phyloP scores from a whole-genome alignment of 1,140 invertebrate species.

The Wiebesia pumilae region DNA sequence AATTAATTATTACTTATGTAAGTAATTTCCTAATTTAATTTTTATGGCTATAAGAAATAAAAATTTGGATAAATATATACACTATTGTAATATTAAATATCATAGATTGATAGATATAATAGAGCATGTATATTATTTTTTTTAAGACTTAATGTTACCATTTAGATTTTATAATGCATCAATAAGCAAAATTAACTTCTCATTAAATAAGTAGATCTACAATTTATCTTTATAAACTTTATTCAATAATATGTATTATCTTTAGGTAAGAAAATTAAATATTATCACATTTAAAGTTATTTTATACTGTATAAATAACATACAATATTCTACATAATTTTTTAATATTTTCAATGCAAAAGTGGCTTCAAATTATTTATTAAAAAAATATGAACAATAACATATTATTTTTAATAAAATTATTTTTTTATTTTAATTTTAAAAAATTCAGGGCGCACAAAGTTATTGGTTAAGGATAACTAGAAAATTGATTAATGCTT shows the following conservation, averaged over 20 bases:
- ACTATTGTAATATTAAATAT: too few relatives aligned
- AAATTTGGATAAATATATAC: not conserved
- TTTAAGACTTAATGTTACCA: not conserved
- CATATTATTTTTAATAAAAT: not conserved
- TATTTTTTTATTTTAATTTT: conserved; percentile 2
- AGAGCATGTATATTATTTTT: too few relatives aligned
- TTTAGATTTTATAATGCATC: not conserved
- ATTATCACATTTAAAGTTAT: too few relatives aligned
- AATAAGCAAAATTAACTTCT: too few relatives aligned
- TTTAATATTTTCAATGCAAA: too few relatives aligned
- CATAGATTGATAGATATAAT: too few relatives aligned
- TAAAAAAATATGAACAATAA: not conserved
- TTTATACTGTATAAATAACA: too few relatives aligned
- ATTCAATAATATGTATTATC: not conserved
- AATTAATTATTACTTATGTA: not conserved
- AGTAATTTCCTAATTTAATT: not conserved
- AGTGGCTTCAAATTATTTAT: not conserved
- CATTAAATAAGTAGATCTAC: not conserved
- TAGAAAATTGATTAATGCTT: not conserved
- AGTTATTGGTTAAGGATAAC: not conserved
- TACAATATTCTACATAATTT: too few relatives aligned
- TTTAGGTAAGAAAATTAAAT: too few relatives aligned
- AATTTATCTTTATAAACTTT: not conserved
- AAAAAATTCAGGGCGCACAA: not conserved
- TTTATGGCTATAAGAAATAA: not conserved